phyloP scores from a whole-genome alignment of 2,888 invertebrate species.

The Chrysodeixis includens region DNA sequence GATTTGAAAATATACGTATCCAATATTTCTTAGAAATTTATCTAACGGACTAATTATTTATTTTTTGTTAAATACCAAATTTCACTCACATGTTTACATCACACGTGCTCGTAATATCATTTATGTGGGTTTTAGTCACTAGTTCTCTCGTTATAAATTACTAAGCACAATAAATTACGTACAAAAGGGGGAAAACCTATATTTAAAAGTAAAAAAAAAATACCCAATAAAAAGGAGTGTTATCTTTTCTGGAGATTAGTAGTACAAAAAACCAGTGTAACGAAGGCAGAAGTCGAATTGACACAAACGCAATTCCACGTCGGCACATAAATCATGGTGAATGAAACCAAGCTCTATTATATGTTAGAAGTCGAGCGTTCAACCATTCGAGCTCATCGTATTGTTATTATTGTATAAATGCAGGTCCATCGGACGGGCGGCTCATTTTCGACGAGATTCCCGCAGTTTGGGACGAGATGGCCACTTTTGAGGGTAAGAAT shows the following conservation, averaged over 20 bases:
- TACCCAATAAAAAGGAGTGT: too few species aligned
- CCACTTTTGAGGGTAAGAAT: constrained; percentile 61
- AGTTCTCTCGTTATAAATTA: too few species aligned
- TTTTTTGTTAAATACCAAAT: too few species aligned
- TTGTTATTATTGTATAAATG: constrained; percentile 74
- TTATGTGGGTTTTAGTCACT: too few species aligned
- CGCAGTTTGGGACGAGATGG: constrained; percentile 68
- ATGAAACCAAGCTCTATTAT: constrained; percentile 71
- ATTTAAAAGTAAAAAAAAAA: too few species aligned
- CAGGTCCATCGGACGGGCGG: constrained; percentile 63
- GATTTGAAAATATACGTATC: too few species aligned
- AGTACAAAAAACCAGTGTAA: constrained; percentile 7
- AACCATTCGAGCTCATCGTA: constrained; percentile 66
- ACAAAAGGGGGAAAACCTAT: too few species aligned
- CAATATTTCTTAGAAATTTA: too few species aligned
- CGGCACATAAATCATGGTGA: constrained; percentile 55
- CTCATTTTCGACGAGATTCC: constrained; percentile 65
- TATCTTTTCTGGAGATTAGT: background rate
- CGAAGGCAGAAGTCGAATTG: constrained; percentile 2
- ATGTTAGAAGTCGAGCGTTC: constrained; percentile 69
- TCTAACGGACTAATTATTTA: too few species aligned
- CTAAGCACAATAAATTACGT: too few species aligned
- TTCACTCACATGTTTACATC: too few species aligned
- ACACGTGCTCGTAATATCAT: too few species aligned
- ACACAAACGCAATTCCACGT: constrained; percentile 36